phyloP scores from a whole-genome alignment of 2,888 invertebrate genomes.

The Chalcis sispes region DNA sequence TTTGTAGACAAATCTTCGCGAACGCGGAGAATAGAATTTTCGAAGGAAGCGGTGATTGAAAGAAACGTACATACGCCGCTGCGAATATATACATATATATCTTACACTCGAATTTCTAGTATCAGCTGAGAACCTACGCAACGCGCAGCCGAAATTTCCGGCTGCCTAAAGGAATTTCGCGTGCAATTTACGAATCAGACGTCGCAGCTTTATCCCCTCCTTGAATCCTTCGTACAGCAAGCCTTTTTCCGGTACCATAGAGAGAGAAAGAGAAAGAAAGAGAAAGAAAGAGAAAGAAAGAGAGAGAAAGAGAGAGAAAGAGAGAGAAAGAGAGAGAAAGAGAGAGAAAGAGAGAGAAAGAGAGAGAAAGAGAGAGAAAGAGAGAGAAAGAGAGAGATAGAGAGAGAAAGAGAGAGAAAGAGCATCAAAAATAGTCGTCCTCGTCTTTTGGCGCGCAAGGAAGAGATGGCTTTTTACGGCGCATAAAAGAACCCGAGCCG shows the following conservation, averaged over 20 bases:
- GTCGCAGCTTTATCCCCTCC: neutral
- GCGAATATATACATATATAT: neutral
- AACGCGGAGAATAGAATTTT: conserved; percentile 5
- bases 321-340: too few relatives aligned
- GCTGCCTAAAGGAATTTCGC: neutral
- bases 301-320: too few relatives aligned
- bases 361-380: neutral
- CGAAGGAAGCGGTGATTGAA: conserved; percentile 3
- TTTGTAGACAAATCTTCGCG: too few relatives aligned
- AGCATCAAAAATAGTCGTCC: conserved; percentile 52
- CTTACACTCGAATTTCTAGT: neutral
- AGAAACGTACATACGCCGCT: neutral
- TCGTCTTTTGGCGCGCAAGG: conserved; percentile 15
- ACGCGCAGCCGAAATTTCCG: conserved; percentile 2
- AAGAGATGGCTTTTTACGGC: conserved; percentile 51
- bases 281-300: too few relatives aligned
- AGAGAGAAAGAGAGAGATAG: too few relatives aligned
- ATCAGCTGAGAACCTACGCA: neutral
- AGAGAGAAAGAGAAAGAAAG: too few relatives aligned
- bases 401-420: too few relatives aligned
- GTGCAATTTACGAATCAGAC: conserved; percentile 11
- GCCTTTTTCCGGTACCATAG: too few relatives aligned
- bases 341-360: conserved; percentile 2
- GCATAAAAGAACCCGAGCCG: too few relatives aligned
- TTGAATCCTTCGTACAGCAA: neutral